Evolutionary conservation across 2,113 vertebrate species (phyloP).

Genomic region (Pseudolaguvia tuberculata): DNA sequence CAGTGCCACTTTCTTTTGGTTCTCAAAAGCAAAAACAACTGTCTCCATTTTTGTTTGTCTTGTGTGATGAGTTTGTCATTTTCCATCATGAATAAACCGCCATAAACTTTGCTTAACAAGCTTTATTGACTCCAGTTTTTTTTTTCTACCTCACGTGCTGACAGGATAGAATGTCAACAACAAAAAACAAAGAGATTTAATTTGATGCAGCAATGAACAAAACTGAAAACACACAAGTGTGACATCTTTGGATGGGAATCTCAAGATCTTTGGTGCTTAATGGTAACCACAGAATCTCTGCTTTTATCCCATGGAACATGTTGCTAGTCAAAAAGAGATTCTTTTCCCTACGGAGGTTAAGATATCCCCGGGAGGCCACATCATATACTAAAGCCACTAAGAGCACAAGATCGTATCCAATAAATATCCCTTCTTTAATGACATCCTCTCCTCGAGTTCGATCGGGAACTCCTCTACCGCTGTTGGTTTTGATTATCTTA

Average conservation of each 20-base stretch:
- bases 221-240: constrained; percentile 20
- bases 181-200: constrained; percentile 8
- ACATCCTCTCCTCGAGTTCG: constrained; percentile 31
- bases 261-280: constrained; percentile 17
- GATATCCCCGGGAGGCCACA: constrained; percentile 34
- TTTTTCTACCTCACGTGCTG: neutral
- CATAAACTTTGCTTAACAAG: constrained; percentile 11
- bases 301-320: constrained; percentile 40
- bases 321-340: neutral
- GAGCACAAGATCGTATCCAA: constrained; percentile 34
- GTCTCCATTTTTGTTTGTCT: constrained; percentile 5
- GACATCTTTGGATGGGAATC: constrained; percentile 11
- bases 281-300: constrained; percentile 7
- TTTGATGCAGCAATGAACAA: constrained; percentile 4
- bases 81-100: constrained; percentile 19
- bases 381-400: constrained; percentile 19
- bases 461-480: constrained; percentile 4
- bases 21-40: neutral
- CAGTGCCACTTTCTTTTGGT: constrained; percentile 6
- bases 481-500: constrained; percentile 40
- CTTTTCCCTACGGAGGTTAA: constrained; percentile 16
- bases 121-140: constrained; percentile 22
- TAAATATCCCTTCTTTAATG: constrained; percentile 38
- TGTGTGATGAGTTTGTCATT: constrained; percentile 1
- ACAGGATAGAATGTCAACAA: constrained; percentile 8